Percentiles rank a stretch among this genome's conserved stretches.
phyloP scores from a whole-genome alignment of 2,888 invertebrate species.

The Drosophila greeni region DNA sequence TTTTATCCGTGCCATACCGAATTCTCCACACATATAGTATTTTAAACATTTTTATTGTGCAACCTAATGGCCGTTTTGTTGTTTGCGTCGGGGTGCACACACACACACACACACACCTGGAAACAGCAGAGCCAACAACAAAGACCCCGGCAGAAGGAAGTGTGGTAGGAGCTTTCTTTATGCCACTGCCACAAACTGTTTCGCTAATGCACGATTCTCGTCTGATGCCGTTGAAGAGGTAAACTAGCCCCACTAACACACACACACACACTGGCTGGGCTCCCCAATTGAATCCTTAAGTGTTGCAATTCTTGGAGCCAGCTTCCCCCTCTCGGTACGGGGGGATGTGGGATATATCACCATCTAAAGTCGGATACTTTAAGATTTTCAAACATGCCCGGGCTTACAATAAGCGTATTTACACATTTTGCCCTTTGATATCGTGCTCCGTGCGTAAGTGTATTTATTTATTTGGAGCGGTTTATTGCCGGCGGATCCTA shows the following conservation, averaged over 20 bases:
- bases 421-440: conserved; percentile 36
- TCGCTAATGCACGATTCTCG: conserved; percentile 60
- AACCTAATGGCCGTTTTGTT: conserved; percentile 67
- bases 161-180: conserved; percentile 47
- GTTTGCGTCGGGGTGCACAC: conserved; percentile 44
- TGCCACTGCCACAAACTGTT: conserved; percentile 62
- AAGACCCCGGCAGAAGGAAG: conserved; percentile 12
- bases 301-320: conserved; percentile 44
- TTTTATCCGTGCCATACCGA: conserved; percentile 17
- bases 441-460: conserved; percentile 15
- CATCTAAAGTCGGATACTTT: conserved; percentile 62
- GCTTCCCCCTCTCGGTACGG: not conserved
- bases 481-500: conserved; percentile 61
- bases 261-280: conserved; percentile 40
- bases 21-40: conserved; percentile 48
- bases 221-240: conserved; percentile 49
- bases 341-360: conserved; percentile 14
- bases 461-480: conserved; percentile 39
- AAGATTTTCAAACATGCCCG: conserved; percentile 67
- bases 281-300: conserved; percentile 66
- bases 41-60: conserved; percentile 71
- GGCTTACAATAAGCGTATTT: conserved; percentile 58
- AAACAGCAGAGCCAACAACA: not conserved
- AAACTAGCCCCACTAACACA: conserved; percentile 55
- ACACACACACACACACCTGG: conserved; percentile 16